These are phyloP conservation scores for Tarsius wallacei DNA, from an alignment of 2,797 vertebrate species.

Conservation along the genomic window DNA sequence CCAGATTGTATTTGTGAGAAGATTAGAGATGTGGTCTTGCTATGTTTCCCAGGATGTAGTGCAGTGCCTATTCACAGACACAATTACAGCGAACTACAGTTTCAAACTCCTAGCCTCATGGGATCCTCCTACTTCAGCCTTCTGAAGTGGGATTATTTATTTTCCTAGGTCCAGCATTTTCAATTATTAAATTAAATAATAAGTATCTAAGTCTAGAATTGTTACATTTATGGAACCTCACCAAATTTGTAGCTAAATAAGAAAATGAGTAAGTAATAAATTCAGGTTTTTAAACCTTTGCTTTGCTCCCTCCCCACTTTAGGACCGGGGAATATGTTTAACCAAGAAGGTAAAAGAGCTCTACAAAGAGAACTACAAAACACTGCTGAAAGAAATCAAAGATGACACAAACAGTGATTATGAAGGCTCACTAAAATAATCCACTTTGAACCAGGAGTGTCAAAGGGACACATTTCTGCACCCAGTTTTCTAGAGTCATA, in stretches of 20 bases:
- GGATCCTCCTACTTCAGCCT: background rate
- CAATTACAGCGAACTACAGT: background rate
- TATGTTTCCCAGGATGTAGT: background rate
- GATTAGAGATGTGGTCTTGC: background rate
- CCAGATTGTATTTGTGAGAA: background rate
- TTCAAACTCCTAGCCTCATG: background rate
- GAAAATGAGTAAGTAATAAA: background rate
- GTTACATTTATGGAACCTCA: background rate
- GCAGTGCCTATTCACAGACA: background rate
- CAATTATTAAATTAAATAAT: conserved; percentile 54
- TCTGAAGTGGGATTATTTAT: background rate
- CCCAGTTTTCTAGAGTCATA: background rate
- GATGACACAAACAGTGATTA: background rate
- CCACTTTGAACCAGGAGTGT: background rate
- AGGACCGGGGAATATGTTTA: too few species aligned
- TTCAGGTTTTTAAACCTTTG: background rate
- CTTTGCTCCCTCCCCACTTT: too few species aligned
- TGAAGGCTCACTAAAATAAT: background rate
- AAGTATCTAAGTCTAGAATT: background rate
- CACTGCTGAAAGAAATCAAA: too few species aligned
- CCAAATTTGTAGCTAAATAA: background rate
- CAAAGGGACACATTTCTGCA: background rate
- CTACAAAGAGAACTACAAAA: too few species aligned
- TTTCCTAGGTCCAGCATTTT: background rate
- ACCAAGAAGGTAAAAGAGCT: too few species aligned